A percentile compares a stretch with the other conserved stretches of the same genome.
phyloP scores from a whole-genome alignment of 2,797 vertebrate genomes.

The Typhlichthys eigenmanni region DNA sequence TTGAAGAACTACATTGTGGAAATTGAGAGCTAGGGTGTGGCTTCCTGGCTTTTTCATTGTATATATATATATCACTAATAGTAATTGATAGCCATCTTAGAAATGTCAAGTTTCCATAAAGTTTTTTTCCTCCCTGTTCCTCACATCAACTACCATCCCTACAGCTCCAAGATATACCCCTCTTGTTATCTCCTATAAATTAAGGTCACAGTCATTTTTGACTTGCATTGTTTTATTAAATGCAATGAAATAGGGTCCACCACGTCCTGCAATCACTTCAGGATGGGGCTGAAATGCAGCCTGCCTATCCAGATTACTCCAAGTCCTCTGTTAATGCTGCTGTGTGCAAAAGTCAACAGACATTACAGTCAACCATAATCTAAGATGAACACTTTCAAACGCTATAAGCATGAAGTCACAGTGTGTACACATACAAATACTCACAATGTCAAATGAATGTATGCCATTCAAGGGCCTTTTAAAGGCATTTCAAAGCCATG shows the following conservation, averaged over 20 bases:
- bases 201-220: slow-evolving; percentile 52
- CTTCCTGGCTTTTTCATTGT: slow-evolving; percentile 67
- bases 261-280: slow-evolving; percentile 51
- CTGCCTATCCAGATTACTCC: slow-evolving; percentile 67
- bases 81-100: slow-evolving; percentile 40
- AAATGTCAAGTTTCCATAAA: slow-evolving; percentile 18
- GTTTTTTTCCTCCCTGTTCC: not conserved
- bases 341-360: slow-evolving; percentile 49
- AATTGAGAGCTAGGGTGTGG: slow-evolving; percentile 69
- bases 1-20: slow-evolving; percentile 51
- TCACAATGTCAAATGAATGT: not conserved
- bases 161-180: not conserved
- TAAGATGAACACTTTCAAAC: slow-evolving; percentile 27
- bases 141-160: slow-evolving; percentile 5
- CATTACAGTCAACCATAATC: slow-evolving; percentile 26
- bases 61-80: slow-evolving; percentile 58
- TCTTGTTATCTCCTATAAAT: slow-evolving; percentile 35
- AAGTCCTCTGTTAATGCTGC: slow-evolving; percentile 64
- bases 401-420: slow-evolving; percentile 17
- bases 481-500: slow-evolving; percentile 1
- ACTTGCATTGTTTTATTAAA: slow-evolving; percentile 40
- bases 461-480: slow-evolving; percentile 30
- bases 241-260: slow-evolving; percentile 33
- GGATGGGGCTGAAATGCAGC: slow-evolving; percentile 51
- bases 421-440: slow-evolving; percentile 13